Conservation (phyloP, 2,888 invertebrate species). For the Poecilus cupreus region DNA sequence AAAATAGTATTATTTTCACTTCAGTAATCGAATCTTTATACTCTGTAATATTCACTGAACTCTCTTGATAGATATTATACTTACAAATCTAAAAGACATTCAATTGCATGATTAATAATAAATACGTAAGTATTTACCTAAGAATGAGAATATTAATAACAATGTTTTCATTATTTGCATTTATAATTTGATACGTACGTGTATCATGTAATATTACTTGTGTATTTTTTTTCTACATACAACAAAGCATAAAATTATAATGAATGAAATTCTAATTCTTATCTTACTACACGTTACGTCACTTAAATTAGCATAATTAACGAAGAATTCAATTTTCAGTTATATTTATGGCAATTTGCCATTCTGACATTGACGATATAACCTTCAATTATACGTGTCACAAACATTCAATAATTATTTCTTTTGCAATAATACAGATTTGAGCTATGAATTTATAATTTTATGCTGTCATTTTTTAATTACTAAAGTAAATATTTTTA, state of each 20-base stretch:
- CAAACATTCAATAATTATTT: no score
- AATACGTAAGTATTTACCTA: not conserved
- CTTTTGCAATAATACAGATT: no score
- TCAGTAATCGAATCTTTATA: no score
- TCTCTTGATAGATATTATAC: no score
- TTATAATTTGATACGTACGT: not conserved
- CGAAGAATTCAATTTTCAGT: slow-evolving; percentile 7
- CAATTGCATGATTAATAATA: not conserved
- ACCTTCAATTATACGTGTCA: not conserved
- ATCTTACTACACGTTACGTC: slow-evolving; percentile 29
- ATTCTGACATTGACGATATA: not conserved
- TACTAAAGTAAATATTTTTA: not conserved
- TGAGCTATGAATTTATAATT: no score
- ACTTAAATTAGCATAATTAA: slow-evolving; percentile 29
- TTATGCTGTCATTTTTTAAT: not conserved
- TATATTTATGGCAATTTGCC: slow-evolving; percentile 17
- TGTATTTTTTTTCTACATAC: slow-evolving; percentile 6
- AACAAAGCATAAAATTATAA: slow-evolving; percentile 31
- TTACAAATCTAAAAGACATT: not conserved
- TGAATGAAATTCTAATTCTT: slow-evolving; percentile 33
- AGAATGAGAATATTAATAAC: not conserved
- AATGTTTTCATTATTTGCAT: not conserved
- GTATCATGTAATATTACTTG: not conserved
- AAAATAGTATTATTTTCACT: no score
- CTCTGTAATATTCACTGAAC: no score